Evolutionary conservation across 64 coral and sea anemone genomes (phyloP), one percentile per base, ranked within the genome.

Genomic region (Pocillopora verrucosa): DNA sequence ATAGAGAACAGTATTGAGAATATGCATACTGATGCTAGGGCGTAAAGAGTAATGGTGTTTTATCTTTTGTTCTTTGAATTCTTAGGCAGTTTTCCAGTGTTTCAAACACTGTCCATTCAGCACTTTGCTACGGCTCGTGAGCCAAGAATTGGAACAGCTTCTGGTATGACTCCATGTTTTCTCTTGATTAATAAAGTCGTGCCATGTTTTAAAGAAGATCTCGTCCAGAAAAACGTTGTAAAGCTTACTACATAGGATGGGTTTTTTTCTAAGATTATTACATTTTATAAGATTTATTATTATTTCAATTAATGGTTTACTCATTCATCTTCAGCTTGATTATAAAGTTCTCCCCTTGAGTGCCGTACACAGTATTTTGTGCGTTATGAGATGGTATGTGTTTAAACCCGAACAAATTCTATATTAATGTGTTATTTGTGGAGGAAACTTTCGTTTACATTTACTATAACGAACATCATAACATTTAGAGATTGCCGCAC

Each of bases 281-380:
- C 41, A 51, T 51, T 51, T 35, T 85, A 72, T 68, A 22, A 82
- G 60, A 36, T 7, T 30, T 30, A 30, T 30, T 30, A 30, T 30
- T 30, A 30, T 30, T 30, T 30, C 30, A 30, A 30, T 30, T 30
- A 30, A 30, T 68, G 22, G 11, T 69, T 34, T 68, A n/a, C 60
- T 56, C 16, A 17, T 80, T 60, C 20, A 11, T 80, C 59, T 20
- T 24, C 65, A 90, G 88, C 4, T 61, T 20, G 78, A 90, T 12
- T 81, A 60, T 5, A 90, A 62, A 82, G 78, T 90, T 74, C 58
- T 90, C 15, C 88, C 88, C 36, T 45, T 90, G 64, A 74, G 30
- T 37, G 65, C 80, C 15, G 88, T n/a, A 16, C 56, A 61, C 59
- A 74, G 88, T 63, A 57, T 90, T 19, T 61, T 90, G 65, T 61